Evolutionary conservation across 1,140 invertebrate species (phyloP).

Genomic region (Argopecten irradians): DNA sequence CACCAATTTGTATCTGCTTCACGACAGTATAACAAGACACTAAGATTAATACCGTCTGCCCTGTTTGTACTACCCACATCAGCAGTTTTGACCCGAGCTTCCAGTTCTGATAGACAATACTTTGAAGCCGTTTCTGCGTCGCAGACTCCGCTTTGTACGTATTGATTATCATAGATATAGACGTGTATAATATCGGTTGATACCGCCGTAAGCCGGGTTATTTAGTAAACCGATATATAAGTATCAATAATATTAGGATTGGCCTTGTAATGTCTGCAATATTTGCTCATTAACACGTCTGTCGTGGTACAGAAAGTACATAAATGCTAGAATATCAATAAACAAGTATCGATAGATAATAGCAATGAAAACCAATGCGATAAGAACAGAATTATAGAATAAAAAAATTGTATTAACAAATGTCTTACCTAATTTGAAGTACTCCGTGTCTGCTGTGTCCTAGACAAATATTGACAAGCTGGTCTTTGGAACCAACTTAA

Average conservation of each 20-base stretch:
- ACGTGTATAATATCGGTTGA: conserved; percentile 6
- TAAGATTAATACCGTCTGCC: not conserved
- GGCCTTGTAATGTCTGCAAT: not conserved
- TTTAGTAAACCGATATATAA: not conserved
- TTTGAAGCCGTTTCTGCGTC: not conserved
- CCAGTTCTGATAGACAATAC: not conserved
- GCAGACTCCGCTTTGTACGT: not conserved
- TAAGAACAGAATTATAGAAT: too few species aligned
- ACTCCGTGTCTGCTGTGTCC: not conserved
- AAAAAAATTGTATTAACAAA: too few species aligned
- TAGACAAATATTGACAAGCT: not conserved
- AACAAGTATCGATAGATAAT: not conserved
- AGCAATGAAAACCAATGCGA: too few species aligned
- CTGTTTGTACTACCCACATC: not conserved
- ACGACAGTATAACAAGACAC: not conserved
- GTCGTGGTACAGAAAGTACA: not conserved
- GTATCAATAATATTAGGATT: conserved; percentile 17
- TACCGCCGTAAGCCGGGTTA: not conserved
- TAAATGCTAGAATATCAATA: not conserved
- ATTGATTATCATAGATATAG: conserved; percentile 5
- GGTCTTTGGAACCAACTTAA: not conserved
- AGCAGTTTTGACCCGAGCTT: not conserved
- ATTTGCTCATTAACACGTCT: not conserved
- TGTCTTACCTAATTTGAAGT: not conserved
- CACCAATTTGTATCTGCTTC: not conserved